These are phyloP conservation scores for Bambusicola thoracicus DNA, from an alignment of 2,113 vertebrate species.

Conservation along the genomic window DNA sequence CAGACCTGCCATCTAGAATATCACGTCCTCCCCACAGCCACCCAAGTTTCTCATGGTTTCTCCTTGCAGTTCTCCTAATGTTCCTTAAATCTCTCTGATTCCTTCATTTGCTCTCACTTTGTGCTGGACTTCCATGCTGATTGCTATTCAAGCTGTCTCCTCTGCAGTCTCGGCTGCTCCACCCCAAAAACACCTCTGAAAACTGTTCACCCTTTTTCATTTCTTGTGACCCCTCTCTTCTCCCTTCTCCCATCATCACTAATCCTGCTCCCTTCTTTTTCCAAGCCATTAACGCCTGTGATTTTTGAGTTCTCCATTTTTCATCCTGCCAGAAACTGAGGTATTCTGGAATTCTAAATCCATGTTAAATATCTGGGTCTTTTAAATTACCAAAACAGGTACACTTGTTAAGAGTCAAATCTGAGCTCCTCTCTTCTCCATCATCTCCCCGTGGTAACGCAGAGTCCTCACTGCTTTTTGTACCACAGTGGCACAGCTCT, in stretches of 20 bases:
- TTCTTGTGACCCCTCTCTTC: neutral
- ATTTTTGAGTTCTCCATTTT: neutral
- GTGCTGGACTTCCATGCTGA: neutral
- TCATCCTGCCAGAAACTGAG: neutral
- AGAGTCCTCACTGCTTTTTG: neutral
- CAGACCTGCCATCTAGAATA: neutral
- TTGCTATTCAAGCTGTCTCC: neutral
- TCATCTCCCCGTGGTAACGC: neutral
- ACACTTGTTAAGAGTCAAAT: neutral
- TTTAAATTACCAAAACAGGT: neutral
- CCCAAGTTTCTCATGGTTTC: neutral
- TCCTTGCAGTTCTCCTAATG: neutral
- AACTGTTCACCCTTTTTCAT: neutral
- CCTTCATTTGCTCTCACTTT: neutral
- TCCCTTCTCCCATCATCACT: neutral
- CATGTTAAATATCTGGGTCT: neutral
- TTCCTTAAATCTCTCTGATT: neutral
- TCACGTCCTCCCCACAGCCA: neutral
- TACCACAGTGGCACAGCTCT: neutral
- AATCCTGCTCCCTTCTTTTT: neutral
- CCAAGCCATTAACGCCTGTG: fast-evolving
- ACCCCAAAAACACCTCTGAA: neutral
- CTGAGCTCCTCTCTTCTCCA: neutral
- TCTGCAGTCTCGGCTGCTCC: neutral
- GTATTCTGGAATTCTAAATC: neutral